Evolutionary conservation across 2,113 vertebrate species (phyloP).

Genomic region (Theristicus caerulescens): DNA sequence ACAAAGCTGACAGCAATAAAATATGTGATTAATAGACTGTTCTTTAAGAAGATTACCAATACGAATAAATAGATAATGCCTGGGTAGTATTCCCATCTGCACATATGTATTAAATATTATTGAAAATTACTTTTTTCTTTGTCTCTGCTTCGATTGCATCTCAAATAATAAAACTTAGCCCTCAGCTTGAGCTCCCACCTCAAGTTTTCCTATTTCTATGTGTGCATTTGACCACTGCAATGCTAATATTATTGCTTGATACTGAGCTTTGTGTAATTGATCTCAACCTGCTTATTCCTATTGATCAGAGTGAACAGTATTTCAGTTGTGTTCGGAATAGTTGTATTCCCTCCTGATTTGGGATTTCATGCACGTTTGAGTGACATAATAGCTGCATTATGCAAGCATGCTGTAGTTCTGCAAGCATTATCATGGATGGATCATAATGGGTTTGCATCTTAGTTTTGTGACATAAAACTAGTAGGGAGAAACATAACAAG

Average conservation of each 20-base stretch:
- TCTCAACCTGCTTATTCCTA: background rate
- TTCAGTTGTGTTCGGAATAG: background rate
- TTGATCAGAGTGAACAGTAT: background rate
- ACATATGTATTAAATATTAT: background rate
- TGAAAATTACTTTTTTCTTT: background rate
- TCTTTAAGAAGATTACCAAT: background rate
- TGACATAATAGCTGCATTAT: background rate
- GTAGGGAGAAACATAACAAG: background rate
- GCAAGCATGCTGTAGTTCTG: background rate
- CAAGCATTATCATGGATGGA: background rate
- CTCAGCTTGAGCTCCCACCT: background rate
- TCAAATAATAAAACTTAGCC: background rate
- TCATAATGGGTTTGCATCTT: background rate
- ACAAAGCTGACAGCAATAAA: constrained; percentile 35
- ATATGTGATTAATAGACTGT: constrained; percentile 15
- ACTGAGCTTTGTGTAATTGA: background rate
- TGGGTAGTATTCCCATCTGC: background rate
- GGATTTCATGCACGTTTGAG: background rate
- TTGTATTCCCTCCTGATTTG: background rate
- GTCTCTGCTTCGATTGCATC: background rate
- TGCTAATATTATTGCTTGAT: background rate
- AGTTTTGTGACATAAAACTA: background rate
- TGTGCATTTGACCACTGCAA: background rate
- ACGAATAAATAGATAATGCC: background rate
- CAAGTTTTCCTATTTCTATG: background rate